phyloP scores from a whole-genome alignment of 2,113 vertebrate species.

The Capra hircus region DNA sequence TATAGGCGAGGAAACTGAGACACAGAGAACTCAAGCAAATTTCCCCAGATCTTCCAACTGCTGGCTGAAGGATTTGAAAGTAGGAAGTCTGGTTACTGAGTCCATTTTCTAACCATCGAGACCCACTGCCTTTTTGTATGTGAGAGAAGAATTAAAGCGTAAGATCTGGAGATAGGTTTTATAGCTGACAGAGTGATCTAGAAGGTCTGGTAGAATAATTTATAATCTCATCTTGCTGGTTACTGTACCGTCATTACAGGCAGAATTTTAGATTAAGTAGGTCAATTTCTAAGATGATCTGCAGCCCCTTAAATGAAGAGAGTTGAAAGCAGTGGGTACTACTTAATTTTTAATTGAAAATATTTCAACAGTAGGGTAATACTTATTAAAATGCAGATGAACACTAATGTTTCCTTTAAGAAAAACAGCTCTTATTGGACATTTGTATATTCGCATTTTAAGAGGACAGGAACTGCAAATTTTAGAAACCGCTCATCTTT shows the following conservation, averaged over 20 bases:
- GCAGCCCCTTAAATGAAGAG: neutral
- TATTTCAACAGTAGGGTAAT: neutral
- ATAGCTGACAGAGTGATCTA: neutral
- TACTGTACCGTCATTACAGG: neutral
- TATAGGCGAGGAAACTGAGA: neutral
- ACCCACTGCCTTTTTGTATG: neutral
- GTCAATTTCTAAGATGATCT: neutral
- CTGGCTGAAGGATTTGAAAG: neutral
- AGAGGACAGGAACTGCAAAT: neutral
- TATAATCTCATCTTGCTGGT: neutral
- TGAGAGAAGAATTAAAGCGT: neutral
- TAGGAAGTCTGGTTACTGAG: neutral
- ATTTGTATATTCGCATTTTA: constrained; percentile 34
- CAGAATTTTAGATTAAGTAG: constrained; percentile 47
- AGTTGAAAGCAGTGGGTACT: neutral
- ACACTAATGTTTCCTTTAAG: neutral
- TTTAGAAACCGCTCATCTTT: constrained; percentile 26
- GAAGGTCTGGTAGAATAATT: neutral
- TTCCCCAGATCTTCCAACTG: neutral
- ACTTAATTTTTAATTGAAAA: neutral
- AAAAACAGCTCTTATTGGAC: neutral
- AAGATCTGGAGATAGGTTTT: neutral
- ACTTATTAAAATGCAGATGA: neutral
- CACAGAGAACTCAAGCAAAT: neutral
- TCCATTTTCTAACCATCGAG: neutral